Evolutionary conservation across 1,140 invertebrate species (phyloP), one percentile per base, ranked within the genome.

Genomic region (Hypothenemus hampei): DNA sequence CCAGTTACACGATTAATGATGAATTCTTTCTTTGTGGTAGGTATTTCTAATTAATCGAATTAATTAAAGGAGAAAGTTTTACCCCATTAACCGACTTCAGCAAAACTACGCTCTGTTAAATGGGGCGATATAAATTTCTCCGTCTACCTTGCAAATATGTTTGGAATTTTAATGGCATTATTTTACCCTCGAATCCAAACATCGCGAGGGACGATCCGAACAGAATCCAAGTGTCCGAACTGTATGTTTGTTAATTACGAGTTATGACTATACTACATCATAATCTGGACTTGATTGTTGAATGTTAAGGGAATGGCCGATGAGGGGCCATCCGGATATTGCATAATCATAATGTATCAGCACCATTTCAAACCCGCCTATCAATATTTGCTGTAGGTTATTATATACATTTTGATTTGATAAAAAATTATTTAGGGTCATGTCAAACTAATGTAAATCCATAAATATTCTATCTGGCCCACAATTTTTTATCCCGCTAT

Each of bases 81-180:
- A 47, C 26, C 45, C 45, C 29, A 47, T 47, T 47, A 47, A 47
- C 45, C 45, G 45, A 47, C 29, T 47, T 35, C 29, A 35, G 26
- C 19, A 24, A 47, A 47, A 47, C 45, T 47, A 47, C 26, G 16
- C 19, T 7, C 18, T 35, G 45, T 47, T 47, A 47, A 47, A 47
- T 47, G 26, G 45, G 18, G 37, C 37, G 24, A 16, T 40, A 51
- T 40, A 41, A 40, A 39, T 40, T 39, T 31, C 23, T 22, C 49
- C 8, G 22, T 51, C 23, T 40, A 51, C 36, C 49, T 51, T 29
- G 13, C 29, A 54, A 45, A 40, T 54, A 54, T 46, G 41, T 54
- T 40, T 4, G 51, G 51, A 44, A 54, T 54, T 44, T 45, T 50
- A 50, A 50, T 54, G 41, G 40, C 29, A 41, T 54, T 45, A 54